Base-by-base conservation (phyloP, 1,140 invertebrate genomes). In the Cecropterus lyciades region DNA sequence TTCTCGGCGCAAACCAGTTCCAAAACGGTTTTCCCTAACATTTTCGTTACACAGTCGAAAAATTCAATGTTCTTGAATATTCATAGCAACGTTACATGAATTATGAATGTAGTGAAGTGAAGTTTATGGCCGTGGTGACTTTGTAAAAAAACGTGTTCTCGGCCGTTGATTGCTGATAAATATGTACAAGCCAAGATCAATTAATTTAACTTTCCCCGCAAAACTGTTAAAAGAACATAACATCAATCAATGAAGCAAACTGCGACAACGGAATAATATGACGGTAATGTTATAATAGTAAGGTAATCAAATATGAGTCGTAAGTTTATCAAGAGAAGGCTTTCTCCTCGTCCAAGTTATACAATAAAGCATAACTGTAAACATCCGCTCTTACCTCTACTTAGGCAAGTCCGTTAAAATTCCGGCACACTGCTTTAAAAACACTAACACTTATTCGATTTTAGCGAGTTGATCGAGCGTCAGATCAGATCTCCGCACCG, bases 321-420 rank as follows among this genome's bases (percentile, higher is more conserved):
- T 65, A 62, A 62, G 42, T 52, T 51, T 52, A 63, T 63, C 37
- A 63, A 46, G 69, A 63, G 64, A 75, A 69, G 70, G 84, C 85
- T 91, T 88, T 89, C 87, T 77, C 86, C 76, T 56, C 68, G 55
- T 64, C 63, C 51, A 77, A 73, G 76, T 91, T 91, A 91, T 82
- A 91, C 87, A 90, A 91, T 87, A 88, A 74, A 80, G 72, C 79
- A 80, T 91, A 91, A 89, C 87, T 87, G 89, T 91, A 85, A 91
- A 90, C 80, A 89, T 89, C 80, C 84, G 80, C 76, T 85, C 85
- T 91, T 90, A 91, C 87, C 87, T 91, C 69, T 80, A 72, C 80
- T 88, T 80, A 82, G 81, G 78, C 82, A 85, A 89, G 80, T 91
- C 87, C 89, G 89, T 90, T 87, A 88, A 91, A 87, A 89, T 87